Percentiles rank a stretch among this genome's conserved stretches.
These are phyloP conservation scores for Chamaetylas fuelleborni DNA, from an alignment of 2,113 vertebrate genomes.

Conservation along the genomic window DNA sequence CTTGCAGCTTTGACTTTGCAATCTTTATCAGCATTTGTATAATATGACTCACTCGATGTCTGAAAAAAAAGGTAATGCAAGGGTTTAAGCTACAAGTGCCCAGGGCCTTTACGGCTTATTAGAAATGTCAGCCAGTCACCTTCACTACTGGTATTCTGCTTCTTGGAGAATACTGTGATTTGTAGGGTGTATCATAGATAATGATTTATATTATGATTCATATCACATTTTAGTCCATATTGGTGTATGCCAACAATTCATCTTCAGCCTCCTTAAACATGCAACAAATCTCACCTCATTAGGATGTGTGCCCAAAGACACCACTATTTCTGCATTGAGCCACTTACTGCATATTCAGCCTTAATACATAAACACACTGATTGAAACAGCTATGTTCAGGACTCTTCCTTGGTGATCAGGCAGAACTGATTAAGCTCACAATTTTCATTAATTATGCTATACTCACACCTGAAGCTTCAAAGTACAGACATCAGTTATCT, in stretches of 20 bases:
- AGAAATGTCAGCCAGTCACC: neutral
- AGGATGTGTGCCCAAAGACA: neutral
- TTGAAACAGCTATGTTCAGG: neutral
- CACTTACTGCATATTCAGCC: neutral
- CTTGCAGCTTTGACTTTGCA: neutral
- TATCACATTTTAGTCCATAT: neutral
- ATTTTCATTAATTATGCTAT: neutral
- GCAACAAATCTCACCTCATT: neutral
- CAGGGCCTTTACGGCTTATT: neutral
- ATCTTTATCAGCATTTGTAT: neutral
- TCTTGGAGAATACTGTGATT: neutral
- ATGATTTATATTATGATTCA: fast-evolving
- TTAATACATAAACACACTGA: neutral
- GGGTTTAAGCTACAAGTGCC: neutral
- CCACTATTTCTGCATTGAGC: neutral
- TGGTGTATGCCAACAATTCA: neutral
- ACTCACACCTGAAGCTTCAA: neutral
- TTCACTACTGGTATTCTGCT: neutral
- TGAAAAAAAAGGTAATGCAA: neutral
- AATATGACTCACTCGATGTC: neutral
- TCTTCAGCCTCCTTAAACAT: neutral
- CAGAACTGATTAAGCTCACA: neutral
- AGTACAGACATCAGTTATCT: neutral
- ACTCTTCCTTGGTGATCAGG: neutral
- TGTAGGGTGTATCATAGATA: neutral